A percentile compares a stretch with the other conserved stretches of the same genome.
Evolutionary conservation across 2,113 vertebrate genomes (phyloP).

Genomic region (Vidua macroura): DNA sequence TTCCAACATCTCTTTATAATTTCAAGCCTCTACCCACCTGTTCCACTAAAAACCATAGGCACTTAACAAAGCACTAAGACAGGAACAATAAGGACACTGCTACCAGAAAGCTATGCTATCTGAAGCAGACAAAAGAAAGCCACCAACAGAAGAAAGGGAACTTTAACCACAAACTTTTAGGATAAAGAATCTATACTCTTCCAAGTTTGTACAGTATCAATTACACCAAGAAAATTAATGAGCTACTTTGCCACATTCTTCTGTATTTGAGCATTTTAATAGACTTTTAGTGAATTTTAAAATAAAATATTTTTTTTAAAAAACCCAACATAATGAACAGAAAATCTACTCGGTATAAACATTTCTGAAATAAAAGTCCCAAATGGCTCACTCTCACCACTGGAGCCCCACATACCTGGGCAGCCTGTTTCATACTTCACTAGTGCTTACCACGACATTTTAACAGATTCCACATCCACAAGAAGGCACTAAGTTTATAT

Average conservation of each 20-base stretch:
- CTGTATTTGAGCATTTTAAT: neutral
- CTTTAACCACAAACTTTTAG: neutral
- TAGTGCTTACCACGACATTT: neutral
- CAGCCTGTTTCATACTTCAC: neutral
- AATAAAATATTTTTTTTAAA: neutral
- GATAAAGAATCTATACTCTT: neutral
- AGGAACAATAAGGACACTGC: neutral
- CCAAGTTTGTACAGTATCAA: neutral
- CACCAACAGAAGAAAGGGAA: neutral
- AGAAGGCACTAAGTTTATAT: neutral
- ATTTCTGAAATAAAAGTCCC: neutral
- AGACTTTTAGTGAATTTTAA: neutral
- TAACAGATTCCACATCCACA: neutral
- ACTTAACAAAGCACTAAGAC: neutral
- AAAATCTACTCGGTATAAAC: neutral
- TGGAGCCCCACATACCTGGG: neutral
- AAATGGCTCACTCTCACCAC: neutral
- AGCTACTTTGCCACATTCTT: neutral
- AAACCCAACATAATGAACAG: neutral
- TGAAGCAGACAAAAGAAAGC: neutral
- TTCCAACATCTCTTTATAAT: neutral
- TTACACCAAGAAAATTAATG: neutral
- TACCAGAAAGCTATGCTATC: slow-evolving; percentile 6
- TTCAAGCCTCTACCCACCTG: neutral
- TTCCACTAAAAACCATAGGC: neutral